A percentile compares a stretch with the other conserved stretches of the same genome.
These are phyloP conservation scores for Molossus alvarezi DNA, from an alignment of 2,797 vertebrate species.

Conservation along the genomic window DNA sequence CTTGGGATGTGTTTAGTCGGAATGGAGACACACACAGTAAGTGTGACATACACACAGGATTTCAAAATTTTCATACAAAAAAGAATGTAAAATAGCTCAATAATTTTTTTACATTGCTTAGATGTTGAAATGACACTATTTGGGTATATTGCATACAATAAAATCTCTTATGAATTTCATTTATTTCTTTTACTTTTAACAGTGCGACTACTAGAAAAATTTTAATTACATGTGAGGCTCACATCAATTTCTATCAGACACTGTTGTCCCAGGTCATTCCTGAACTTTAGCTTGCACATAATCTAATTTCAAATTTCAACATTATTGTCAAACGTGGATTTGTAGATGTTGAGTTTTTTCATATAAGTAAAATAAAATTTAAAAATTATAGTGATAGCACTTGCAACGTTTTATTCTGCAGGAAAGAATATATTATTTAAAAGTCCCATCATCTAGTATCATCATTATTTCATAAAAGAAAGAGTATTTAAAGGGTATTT, in stretches of 20 bases:
- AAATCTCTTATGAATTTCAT: conserved; percentile 34
- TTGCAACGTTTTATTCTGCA: conserved; percentile 35
- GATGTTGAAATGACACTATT: conserved; percentile 25
- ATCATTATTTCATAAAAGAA: conserved; percentile 56
- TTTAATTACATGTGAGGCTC: background rate
- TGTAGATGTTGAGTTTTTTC: conserved; percentile 1
- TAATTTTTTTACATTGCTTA: background rate
- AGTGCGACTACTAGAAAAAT: background rate
- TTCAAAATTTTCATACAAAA: background rate
- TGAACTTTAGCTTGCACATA: background rate
- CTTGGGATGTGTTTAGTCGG: background rate
- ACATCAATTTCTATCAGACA: background rate
- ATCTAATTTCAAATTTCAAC: conserved; percentile 26
- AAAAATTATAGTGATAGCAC: conserved; percentile 26
- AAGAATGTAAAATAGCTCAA: background rate
- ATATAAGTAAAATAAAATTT: conserved; percentile 41
- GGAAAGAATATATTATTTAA: background rate
- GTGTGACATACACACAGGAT: background rate
- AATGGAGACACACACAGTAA: background rate
- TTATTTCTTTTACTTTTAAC: conserved; percentile 22
- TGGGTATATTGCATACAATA: background rate
- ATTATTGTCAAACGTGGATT: conserved; percentile 20
- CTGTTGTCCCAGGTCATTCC: background rate
- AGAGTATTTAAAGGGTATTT: background rate
- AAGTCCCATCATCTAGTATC: conserved; percentile 5